These are phyloP conservation scores for Heliconius hermathena DNA, from an alignment of 1,140 invertebrate species.

Conservation along the genomic window DNA sequence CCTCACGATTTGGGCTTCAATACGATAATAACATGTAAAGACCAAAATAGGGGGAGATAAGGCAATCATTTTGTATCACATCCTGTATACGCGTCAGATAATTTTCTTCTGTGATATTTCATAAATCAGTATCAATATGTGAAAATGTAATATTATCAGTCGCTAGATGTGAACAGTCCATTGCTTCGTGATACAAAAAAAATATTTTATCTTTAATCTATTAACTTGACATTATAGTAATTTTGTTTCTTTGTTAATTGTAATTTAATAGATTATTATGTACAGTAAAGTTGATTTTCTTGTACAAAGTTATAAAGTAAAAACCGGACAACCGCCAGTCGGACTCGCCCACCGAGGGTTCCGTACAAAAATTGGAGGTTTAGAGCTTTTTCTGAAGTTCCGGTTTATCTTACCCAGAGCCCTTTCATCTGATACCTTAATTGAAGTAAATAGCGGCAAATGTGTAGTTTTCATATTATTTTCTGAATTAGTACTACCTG, in stretches of 20 bases:
- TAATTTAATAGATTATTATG: too few species aligned
- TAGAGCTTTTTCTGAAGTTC: too few species aligned
- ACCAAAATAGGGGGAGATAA: slow-evolving; percentile 64
- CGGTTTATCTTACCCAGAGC: too few species aligned
- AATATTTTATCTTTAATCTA: background rate
- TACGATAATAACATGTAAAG: slow-evolving; percentile 70
- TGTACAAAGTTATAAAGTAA: too few species aligned
- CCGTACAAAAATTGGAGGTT: too few species aligned
- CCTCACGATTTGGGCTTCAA: slow-evolving; percentile 45
- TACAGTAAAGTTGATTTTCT: too few species aligned
- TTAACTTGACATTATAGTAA: background rate
- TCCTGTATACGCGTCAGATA: slow-evolving; percentile 59
- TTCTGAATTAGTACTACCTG: too few species aligned
- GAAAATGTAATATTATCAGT: slow-evolving; percentile 56
- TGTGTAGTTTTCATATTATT: too few species aligned
- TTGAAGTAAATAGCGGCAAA: too few species aligned
- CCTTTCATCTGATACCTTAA: too few species aligned
- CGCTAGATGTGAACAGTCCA: slow-evolving; percentile 13
- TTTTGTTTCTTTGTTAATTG: background rate
- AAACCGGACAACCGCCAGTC: too few species aligned
- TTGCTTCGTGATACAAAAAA: background rate
- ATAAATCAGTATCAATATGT: slow-evolving; percentile 68
- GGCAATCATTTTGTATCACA: slow-evolving; percentile 70
- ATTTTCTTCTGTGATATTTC: slow-evolving; percentile 68
- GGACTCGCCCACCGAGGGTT: too few species aligned